Conservation (phyloP, 2,888 invertebrate genomes). For the Cerastis leucographa region DNA sequence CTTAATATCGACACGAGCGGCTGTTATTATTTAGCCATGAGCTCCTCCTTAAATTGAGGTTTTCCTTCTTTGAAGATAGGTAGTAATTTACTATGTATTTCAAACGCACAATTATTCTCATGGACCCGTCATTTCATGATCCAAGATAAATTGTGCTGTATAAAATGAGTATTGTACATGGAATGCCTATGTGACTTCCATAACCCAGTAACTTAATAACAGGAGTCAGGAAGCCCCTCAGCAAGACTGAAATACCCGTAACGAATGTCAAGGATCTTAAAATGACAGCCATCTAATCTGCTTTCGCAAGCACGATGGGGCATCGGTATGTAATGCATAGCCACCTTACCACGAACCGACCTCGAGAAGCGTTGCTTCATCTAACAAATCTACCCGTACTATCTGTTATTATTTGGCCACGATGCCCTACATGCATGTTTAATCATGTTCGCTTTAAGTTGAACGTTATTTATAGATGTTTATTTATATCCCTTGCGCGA, state of each 20-base stretch:
- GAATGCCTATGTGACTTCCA: background rate
- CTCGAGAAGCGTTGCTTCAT: background rate
- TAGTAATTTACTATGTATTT: no score
- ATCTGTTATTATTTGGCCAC: background rate
- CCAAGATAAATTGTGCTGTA: no score
- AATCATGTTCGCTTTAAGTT: background rate
- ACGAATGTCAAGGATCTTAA: background rate
- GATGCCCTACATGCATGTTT: background rate
- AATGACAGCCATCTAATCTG: background rate
- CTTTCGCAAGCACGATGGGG: background rate
- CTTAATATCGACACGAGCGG: no score
- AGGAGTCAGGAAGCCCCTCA: background rate
- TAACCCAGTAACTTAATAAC: background rate
- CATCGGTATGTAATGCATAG: background rate
- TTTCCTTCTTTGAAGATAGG: no score
- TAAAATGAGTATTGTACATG: no score
- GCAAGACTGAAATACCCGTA: background rate
- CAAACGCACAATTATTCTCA: no score
- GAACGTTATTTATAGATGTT: conserved; percentile 3
- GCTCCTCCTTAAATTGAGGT: no score
- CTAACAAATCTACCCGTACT: background rate
- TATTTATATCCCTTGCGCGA: background rate
- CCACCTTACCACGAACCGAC: background rate
- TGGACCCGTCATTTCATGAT: no score
- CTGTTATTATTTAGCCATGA: no score